These are phyloP conservation scores for Arvicanthis niloticus DNA, from an alignment of 2,113 vertebrate genomes.

Conservation along the genomic window DNA sequence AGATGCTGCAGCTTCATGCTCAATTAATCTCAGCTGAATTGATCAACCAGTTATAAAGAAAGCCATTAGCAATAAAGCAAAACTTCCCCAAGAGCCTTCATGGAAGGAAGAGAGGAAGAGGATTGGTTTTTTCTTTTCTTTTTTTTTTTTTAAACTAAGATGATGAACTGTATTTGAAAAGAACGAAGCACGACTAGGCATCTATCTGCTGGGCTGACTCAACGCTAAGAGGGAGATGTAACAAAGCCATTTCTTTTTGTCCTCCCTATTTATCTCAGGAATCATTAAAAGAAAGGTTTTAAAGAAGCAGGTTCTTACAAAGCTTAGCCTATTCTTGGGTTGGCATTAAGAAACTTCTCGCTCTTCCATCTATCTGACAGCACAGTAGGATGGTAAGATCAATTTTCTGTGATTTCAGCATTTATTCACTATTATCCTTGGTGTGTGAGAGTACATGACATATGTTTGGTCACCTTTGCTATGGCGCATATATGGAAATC, in stretches of 20 bases:
- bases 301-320: not conserved
- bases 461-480: too few species aligned
- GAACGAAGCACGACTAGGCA: conserved; percentile 27
- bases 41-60: conserved; percentile 81
- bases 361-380: not conserved
- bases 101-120: conserved; percentile 62
- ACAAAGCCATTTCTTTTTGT: not conserved
- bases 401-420: not conserved
- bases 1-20: conserved; percentile 80
- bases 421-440: not conserved
- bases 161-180: conserved; percentile 67
- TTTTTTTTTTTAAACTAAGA: conserved; percentile 61
- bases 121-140: not conserved
- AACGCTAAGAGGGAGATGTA: not conserved
- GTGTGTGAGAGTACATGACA: not conserved
- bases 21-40: conserved; percentile 82
- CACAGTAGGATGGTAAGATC: too few species aligned
- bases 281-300: conserved; percentile 41
- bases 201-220: conserved; percentile 46
- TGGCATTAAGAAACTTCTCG: not conserved
- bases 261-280: not conserved
- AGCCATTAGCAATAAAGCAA: conserved; percentile 75
- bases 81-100: conserved; percentile 79
- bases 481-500: not conserved
- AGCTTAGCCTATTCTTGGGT: not conserved